Evolutionary conservation across 2,113 vertebrate species (phyloP).

Genomic region (Serilophus lunatus): DNA sequence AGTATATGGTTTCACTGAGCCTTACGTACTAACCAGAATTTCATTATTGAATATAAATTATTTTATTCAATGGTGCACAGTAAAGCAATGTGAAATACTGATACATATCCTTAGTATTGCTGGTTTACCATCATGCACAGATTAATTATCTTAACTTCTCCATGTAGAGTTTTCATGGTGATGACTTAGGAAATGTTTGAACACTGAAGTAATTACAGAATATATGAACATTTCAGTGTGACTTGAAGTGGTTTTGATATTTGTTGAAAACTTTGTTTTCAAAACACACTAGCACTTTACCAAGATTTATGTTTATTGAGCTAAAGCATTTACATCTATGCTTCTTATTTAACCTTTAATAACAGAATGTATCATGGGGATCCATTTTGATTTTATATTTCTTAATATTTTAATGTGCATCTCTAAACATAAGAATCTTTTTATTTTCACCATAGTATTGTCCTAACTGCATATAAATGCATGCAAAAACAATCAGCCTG

Average conservation of each 20-base stretch:
- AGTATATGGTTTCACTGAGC: background rate
- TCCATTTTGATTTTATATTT: background rate
- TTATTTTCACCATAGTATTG: background rate
- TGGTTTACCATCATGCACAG: background rate
- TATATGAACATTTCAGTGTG: background rate
- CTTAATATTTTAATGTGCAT: background rate
- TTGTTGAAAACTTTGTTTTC: background rate
- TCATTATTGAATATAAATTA: background rate
- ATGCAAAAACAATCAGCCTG: background rate
- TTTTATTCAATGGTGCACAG: background rate
- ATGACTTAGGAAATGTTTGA: slow-evolving; percentile 28
- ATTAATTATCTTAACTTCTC: background rate
- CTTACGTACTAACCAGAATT: background rate
- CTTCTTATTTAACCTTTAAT: slow-evolving; percentile 12
- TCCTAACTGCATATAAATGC: background rate
- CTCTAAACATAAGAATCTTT: background rate
- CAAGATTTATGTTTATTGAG: background rate
- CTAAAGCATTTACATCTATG: background rate
- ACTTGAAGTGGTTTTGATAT: background rate
- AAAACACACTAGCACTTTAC: background rate
- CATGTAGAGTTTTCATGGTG: background rate
- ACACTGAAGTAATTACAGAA: background rate
- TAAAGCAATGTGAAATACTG: background rate
- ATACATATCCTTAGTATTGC: background rate
- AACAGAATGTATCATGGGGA: background rate